Conservation (phyloP, 2,797 vertebrate species). For the Syndactyla subalaris region DNA sequence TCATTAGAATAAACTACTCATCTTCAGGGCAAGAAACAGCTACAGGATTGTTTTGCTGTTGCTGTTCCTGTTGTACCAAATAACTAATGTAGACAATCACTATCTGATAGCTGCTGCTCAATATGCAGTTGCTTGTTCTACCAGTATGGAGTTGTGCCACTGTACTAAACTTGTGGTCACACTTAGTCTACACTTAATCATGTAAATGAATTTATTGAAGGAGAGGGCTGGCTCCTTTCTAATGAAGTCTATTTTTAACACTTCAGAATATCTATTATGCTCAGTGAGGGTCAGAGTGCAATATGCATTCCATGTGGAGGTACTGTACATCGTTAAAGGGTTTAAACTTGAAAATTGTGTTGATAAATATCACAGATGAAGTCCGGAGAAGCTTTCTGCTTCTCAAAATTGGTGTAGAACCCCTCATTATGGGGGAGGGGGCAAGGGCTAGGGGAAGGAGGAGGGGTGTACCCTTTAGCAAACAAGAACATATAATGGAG, state of each 20-base stretch:
- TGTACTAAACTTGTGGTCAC: neutral
- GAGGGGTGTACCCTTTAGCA: neutral
- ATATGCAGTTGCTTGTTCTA: constrained; percentile 4
- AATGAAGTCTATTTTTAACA: constrained; percentile 35
- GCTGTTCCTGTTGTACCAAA: constrained; percentile 57
- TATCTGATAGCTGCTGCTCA: neutral
- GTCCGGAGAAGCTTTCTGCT: neutral
- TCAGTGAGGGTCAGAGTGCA: constrained; percentile 3
- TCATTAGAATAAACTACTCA: neutral
- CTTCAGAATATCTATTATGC: neutral
- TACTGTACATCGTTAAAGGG: neutral
- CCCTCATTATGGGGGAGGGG: neutral
- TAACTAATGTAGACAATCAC: constrained; percentile 59
- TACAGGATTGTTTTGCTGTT: neutral
- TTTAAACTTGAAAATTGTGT: constrained; percentile 15
- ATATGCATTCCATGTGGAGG: constrained; percentile 1
- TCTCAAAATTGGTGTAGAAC: neutral
- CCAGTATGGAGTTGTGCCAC: neutral
- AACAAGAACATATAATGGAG: neutral
- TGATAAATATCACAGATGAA: neutral
- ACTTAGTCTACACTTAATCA: neutral
- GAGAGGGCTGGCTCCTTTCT: constrained; percentile 49
- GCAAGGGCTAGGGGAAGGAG: neutral
- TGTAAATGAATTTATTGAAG: constrained; percentile 14
- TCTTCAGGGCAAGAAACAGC: constrained; percentile 36